Conservation (phyloP, 2,797 vertebrate genomes). For the Diceros bicornis region DNA sequence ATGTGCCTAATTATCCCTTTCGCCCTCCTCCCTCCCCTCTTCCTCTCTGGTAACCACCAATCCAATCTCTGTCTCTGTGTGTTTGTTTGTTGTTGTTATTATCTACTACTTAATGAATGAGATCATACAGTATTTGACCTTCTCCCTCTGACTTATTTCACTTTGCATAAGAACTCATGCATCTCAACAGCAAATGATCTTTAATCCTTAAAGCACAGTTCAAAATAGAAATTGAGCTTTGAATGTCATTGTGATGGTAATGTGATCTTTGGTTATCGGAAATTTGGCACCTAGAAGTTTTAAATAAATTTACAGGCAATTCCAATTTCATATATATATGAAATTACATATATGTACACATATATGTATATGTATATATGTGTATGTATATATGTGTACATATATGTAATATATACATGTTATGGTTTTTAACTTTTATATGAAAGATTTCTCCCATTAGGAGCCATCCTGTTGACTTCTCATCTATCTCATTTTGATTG, state of each 20-base stretch:
- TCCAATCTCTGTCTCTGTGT: too few relatives aligned
- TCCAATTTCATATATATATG: neutral
- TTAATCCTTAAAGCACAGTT: neutral
- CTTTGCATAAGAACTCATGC: too few relatives aligned
- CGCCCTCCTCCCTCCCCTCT: too few relatives aligned
- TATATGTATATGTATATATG: too few relatives aligned
- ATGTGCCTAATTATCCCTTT: too few relatives aligned
- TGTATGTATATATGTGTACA: neutral
- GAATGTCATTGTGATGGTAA: neutral
- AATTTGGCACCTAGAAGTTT: neutral
- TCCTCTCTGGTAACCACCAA: too few relatives aligned
- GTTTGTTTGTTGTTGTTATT: too few relatives aligned
- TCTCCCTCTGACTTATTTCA: too few relatives aligned
- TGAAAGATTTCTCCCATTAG: neutral
- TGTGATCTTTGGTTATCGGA: neutral
- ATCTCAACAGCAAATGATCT: neutral
- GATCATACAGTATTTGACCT: too few relatives aligned
- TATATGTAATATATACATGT: neutral
- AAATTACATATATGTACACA: neutral
- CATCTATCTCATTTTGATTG: neutral
- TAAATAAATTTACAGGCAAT: neutral
- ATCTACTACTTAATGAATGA: too few relatives aligned
- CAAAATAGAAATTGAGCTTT: neutral
- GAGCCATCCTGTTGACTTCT: neutral
- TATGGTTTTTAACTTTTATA: neutral